These are phyloP conservation scores for Morbakka virulenta DNA, from an alignment of 30 jellyfish, hydroid and myxozoan genomes.

Conservation along the genomic window DNA sequence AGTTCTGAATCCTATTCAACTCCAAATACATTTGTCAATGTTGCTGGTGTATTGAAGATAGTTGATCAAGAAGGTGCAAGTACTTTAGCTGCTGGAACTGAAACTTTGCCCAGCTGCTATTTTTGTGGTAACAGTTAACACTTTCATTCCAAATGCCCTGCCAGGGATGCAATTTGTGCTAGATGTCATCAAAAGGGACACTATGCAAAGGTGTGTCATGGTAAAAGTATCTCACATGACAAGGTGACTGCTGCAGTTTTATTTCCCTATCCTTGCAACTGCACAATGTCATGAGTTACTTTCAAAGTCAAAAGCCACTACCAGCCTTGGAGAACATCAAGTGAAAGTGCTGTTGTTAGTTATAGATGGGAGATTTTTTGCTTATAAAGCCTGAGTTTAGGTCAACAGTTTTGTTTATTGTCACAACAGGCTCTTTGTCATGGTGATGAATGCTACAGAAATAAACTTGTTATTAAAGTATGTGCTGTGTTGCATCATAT, in stretches of 20 bases:
- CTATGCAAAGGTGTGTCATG: not conserved
- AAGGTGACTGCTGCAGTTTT: not conserved
- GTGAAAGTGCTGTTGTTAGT: constrained; percentile 2
- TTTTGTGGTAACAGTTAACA: not conserved
- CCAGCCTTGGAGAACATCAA: not conserved
- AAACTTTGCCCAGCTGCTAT: not conserved
- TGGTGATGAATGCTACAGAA: no score
- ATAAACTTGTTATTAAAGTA: no score
- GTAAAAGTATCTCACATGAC: constrained; percentile 6
- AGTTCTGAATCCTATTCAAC: constrained; percentile 3
- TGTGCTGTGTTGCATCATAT: no score
- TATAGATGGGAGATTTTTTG: no score
- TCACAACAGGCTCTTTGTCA: no score
- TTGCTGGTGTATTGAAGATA: not conserved
- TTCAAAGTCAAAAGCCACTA: constrained; percentile 7
- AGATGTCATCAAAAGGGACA: not conserved
- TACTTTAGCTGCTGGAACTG: not conserved
- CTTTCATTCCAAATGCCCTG: not conserved
- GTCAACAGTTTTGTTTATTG: no score
- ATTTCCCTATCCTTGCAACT: constrained; percentile 1
- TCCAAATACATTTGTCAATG: not conserved
- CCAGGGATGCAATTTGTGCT: not conserved
- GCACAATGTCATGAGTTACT: constrained; percentile 5
- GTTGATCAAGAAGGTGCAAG: not conserved
- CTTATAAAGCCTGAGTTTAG: no score